Evolutionary conservation across 2,113 vertebrate species (phyloP).

Genomic region (Vanacampus margaritifer): DNA sequence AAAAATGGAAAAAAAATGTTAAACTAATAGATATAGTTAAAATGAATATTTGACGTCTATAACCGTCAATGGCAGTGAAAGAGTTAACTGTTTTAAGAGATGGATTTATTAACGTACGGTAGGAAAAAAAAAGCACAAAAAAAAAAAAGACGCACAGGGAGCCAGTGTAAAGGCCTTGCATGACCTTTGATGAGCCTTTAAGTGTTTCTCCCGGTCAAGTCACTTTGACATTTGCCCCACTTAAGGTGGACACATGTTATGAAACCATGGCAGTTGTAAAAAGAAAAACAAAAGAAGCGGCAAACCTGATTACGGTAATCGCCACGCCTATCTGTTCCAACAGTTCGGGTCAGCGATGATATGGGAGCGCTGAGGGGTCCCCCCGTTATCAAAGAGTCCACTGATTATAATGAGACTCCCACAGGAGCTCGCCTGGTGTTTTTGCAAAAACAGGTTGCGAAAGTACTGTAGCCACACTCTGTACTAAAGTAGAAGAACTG

Average conservation of each 20-base stretch:
- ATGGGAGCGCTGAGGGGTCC: constrained; percentile 21
- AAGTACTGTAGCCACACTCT: background rate
- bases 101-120: no score
- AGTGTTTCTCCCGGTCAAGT: constrained; percentile 9
- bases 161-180: background rate
- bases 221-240: constrained; percentile 10
- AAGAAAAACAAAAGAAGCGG: background rate
- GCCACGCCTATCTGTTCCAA: constrained; percentile 36
- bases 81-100: no score
- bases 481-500: background rate
- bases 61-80: no score
- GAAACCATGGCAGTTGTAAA: constrained; percentile 36
- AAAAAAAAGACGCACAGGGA: no score
- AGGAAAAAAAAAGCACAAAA: no score
- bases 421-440: background rate
- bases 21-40: no score
- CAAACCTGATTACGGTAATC: constrained; percentile 35
- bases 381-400: constrained; percentile 11
- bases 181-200: background rate
- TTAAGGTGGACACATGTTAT: constrained; percentile 25
- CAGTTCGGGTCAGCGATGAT: constrained; percentile 46
- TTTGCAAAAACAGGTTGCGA: background rate
- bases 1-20: no score
- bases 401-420: background rate
- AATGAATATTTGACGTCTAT: no score